Evolutionary conservation across 2,113 vertebrate genomes (phyloP).

Genomic region (Lophura nycthemera): DNA sequence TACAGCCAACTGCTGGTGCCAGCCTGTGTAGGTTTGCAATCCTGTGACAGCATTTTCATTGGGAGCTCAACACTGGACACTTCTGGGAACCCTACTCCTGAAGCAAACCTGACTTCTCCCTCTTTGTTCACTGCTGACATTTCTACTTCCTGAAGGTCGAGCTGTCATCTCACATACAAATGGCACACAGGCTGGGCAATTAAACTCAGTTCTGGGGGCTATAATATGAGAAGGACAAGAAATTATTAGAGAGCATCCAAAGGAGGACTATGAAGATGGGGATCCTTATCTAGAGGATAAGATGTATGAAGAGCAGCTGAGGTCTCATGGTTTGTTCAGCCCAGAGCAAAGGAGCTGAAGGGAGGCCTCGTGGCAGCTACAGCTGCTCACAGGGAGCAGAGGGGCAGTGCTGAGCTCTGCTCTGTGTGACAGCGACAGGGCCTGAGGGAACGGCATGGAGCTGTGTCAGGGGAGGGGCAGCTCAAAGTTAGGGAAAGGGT

Average conservation of each 20-base stretch:
- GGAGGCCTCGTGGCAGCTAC: no score
- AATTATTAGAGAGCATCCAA: not conserved
- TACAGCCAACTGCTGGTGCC: rapidly evolving
- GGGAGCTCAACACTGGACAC: not conserved
- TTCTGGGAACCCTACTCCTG: not conserved
- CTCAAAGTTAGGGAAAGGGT: not conserved
- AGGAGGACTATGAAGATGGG: not conserved
- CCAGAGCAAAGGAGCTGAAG: not conserved
- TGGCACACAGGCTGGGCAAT: not conserved
- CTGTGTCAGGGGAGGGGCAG: not conserved
- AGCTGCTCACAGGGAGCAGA: no score
- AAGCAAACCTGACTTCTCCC: not conserved
- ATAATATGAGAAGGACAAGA: not conserved
- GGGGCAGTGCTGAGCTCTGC: not conserved
- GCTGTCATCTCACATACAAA: not conserved
- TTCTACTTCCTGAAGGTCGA: not conserved
- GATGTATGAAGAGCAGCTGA: not conserved
- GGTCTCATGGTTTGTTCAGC: not conserved
- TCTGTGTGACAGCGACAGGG: not conserved
- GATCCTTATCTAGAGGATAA: not conserved
- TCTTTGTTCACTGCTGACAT: not conserved
- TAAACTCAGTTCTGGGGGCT: not conserved
- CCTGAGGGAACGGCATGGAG: not conserved
- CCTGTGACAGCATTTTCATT: not conserved
- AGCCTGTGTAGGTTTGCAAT: not conserved